Conservation (phyloP, 2,888 invertebrate species). For the Drosophila paracracens region DNA sequence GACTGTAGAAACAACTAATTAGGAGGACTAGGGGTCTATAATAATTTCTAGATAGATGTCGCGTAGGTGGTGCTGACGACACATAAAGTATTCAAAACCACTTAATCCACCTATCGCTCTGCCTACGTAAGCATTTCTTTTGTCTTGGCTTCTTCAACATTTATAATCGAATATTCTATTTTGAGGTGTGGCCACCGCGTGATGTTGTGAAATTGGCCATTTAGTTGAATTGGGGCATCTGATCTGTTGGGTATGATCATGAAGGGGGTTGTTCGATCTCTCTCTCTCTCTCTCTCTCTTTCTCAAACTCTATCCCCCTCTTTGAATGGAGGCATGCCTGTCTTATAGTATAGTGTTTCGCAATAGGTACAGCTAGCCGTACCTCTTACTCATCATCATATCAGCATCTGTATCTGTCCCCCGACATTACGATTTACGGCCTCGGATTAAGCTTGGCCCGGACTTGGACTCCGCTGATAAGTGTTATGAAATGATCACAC, state of each 20-base stretch:
- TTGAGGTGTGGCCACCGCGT: constrained; percentile 40
- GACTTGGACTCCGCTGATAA: constrained; percentile 24
- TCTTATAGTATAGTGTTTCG: constrained; percentile 4
- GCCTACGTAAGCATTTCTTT: constrained; percentile 35
- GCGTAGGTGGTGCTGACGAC: constrained; percentile 48
- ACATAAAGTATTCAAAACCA: constrained; percentile 12
- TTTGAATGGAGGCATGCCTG: neutral
- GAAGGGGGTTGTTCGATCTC: neutral
- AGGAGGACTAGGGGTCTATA: neutral
- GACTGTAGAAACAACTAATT: constrained; percentile 12
- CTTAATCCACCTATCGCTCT: constrained; percentile 2
- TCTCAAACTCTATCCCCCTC: neutral
- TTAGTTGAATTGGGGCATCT: constrained; percentile 27
- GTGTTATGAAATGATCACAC: neutral
- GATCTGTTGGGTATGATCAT: neutral
- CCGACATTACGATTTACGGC: constrained; percentile 45
- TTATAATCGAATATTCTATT: constrained; percentile 49
- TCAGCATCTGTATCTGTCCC: constrained; percentile 3
- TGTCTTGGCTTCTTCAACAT: constrained; percentile 8
- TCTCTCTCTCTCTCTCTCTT: neutral
- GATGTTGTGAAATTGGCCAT: constrained; percentile 53
- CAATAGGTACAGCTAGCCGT: constrained; percentile 12
- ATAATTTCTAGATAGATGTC: constrained; percentile 13
- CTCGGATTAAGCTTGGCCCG: constrained; percentile 31
- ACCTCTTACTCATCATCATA: neutral